A percentile compares a stretch with the other conserved stretches of the same genome.
Conservation (phyloP, 1,140 invertebrate genomes). For the Euura lappo region DNA sequence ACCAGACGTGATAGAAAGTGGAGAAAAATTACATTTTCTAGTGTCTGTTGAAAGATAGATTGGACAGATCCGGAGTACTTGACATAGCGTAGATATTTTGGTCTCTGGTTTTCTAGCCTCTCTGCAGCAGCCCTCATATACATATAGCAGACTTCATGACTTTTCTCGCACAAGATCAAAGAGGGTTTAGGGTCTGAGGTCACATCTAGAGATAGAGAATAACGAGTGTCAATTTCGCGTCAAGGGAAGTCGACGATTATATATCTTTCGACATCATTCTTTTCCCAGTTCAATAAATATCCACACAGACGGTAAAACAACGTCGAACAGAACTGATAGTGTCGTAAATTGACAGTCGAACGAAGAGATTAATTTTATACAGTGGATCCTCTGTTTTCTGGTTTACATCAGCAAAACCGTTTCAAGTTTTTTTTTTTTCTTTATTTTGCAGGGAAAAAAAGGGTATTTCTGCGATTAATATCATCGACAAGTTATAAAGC, state of each 20-base stretch:
- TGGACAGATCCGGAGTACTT: neutral
- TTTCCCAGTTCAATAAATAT: no score
- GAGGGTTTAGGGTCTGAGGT: neutral
- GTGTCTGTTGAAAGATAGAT: neutral
- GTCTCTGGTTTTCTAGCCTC: neutral
- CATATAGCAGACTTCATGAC: neutral
- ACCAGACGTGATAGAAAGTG: neutral
- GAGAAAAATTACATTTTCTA: neutral
- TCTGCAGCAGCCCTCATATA: neutral
- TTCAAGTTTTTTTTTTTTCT: no score
- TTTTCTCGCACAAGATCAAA: neutral
- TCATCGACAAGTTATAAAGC: no score
- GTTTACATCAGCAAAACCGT: no score
- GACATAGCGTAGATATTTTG: neutral
- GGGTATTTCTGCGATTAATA: no score
- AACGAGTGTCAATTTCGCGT: neutral
- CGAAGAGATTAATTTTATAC: no score
- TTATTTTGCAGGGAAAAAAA: no score
- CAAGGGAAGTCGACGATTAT: neutral
- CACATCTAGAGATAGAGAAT: neutral
- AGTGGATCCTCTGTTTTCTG: no score
- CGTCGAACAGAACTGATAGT: no score
- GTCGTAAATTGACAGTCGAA: no score
- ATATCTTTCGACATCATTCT: no score
- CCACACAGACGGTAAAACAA: no score